Base-by-base conservation (phyloP, 2,113 vertebrate genomes). In the Craseonycteris thonglongyai region DNA sequence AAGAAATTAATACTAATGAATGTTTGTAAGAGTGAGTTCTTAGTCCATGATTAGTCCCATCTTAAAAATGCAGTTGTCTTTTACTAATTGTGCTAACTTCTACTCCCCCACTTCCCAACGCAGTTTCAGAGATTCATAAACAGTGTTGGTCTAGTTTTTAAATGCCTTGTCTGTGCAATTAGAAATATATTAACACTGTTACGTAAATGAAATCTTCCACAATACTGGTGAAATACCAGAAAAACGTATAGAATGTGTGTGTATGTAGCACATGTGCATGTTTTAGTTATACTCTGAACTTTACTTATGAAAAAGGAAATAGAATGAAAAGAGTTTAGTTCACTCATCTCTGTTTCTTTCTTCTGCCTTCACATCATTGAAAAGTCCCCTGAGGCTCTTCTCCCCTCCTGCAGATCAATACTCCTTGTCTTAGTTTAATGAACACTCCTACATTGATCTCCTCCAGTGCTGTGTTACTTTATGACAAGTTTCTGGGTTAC, bases 351-450 rank as follows among this genome's bases (percentile, higher is more conserved):
- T 72, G 69, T 40, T 76, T 93, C 68, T 80, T 49, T 33, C 49
- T 92, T 47, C 30, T 35, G 35, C 58, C 24, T 96, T 80, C 10
- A 16, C 61, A 58, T 19, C 16, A 35, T 13, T 58, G 72, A 28
- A 74, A 93, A 82, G 68, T 91, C 76, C 75, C 90, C 89, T 68
- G 87, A 1, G 28, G 95, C 79, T 56, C 35, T 95, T 92, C 71
- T 89, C 56, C 49, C 59, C 42, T 65, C 47, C 19, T 38, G 38
- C 38, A 21, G 72, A 96, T 96, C 96, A 96, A 93, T 97, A 93
- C 69, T 93, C 94, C 86, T 92, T 93, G 94, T 96, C 96, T 97
- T 94, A 81, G 84, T 94, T 90, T 97, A 96, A 97, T 96, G 95
- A 96, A 97, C 80, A 88, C 42, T 68, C 66, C 66, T 49, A n/a